Conservation (phyloP, 1,140 invertebrate genomes). For the Oryctes rhinoceros region DNA sequence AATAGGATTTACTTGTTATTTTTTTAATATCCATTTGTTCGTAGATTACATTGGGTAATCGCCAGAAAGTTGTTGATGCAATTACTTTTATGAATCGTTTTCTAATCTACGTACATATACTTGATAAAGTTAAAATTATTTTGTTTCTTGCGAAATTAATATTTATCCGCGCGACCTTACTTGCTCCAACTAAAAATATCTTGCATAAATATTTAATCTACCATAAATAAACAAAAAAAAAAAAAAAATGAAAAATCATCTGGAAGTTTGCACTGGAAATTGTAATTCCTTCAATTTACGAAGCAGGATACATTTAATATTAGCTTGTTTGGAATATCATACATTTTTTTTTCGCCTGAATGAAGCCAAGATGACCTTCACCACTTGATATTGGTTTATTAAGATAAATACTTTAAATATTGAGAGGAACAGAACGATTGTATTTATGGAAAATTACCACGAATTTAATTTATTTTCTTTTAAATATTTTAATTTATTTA, state of each 20-base stretch:
- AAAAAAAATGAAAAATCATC: neutral
- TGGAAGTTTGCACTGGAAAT: neutral
- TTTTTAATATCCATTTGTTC: no score
- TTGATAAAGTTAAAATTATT: no score
- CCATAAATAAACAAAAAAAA: conserved; percentile 7
- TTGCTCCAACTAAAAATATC: conserved; percentile 2
- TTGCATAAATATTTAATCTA: conserved; percentile 4
- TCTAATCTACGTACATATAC: no score
- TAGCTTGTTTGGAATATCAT: neutral
- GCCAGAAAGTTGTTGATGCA: no score
- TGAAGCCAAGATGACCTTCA: neutral
- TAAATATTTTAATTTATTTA: no score
- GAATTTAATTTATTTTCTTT: no score
- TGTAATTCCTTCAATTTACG: neutral
- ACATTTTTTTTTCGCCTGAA: neutral
- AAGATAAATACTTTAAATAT: no score
- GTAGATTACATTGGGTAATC: no score
- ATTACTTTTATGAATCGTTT: no score
- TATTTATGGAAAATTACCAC: no score
- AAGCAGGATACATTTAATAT: conserved; percentile 4
- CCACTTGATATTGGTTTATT: neutral
- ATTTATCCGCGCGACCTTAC: neutral
- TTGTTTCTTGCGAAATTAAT: neutral
- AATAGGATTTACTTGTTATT: no score
- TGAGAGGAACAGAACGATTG: no score